Evolutionary conservation across 2,113 vertebrate genomes (phyloP), one percentile per base, ranked within the genome.

Genomic region (Meriones unguiculatus): DNA sequence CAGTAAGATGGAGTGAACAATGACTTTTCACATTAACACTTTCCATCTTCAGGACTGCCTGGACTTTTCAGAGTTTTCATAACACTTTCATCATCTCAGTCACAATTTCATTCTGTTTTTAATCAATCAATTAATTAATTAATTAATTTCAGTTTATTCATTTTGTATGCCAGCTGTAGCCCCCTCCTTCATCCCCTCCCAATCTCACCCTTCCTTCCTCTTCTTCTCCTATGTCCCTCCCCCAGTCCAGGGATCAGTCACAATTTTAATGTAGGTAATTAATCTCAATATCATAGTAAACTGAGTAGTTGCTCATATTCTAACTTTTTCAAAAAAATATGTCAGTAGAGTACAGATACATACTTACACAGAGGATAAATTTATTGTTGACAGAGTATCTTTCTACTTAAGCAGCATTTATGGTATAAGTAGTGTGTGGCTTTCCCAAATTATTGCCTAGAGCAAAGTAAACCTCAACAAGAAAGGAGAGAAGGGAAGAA

Each of bases 391-490:
- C 67, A 69, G 69, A n/a, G 22, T 90, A 81, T 38, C 46, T 92
- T 89, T 41, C n/a, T 41, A 25, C 28, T 11, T 46, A 46, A 89
- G 52, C 64, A 57, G 30, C 57, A 2, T 13, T 65, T 89, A 89
- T 59, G 13, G 15, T 62, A 10, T 75, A 62, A 75, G 25, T 80
- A 64, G 50, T 57, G 1, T 3, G 65, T 72, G 24, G 38, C 28
- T 75, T 24, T 92, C 7, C 28, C 87, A 77, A 69, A 50, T 38
- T 52, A 75, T 65, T 82, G 62, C 28, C 77, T 93, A 50, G 4
- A 82, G 87, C 12, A 93, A 95, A 87, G 24, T 22, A 90, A 92
- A 92, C 35, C 67, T 92, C 24, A 84, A 13, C 17, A 82, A 22
- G 35, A 65, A 90, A 35, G 22, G 14, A 76, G 2, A n/a, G 30